Percentiles rank a stretch among this genome's conserved stretches.
Evolutionary conservation across 2,888 invertebrate species (phyloP).

Genomic region (Drosophila lutescens): DNA sequence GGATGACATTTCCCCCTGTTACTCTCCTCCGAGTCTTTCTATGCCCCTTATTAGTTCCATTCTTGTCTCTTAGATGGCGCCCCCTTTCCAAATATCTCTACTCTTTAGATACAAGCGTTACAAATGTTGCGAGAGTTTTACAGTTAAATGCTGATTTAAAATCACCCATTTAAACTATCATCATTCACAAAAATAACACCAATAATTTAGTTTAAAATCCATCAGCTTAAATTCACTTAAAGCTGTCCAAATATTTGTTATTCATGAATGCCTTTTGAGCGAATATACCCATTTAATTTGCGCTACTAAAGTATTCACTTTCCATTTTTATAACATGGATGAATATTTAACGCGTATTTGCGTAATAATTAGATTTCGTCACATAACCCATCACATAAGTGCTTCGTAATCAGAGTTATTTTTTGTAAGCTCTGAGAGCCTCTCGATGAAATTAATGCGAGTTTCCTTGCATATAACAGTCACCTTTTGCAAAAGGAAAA

Average conservation of each 20-base stretch:
- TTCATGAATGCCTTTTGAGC: not conserved
- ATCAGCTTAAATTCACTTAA: not conserved
- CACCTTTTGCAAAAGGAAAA: conserved; percentile 11
- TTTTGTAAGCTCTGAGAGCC: conserved; percentile 5
- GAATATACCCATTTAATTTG: not conserved
- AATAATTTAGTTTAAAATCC: not conserved
- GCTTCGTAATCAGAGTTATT: not conserved
- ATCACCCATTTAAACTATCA: too few species aligned
- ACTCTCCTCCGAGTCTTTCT: too few species aligned
- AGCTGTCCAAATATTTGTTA: not conserved
- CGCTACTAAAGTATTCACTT: not conserved
- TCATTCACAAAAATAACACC: too few species aligned
- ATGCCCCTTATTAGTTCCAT: too few species aligned
- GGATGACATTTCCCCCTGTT: too few species aligned
- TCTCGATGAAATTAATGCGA: conserved; percentile 5
- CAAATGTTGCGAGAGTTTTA: too few species aligned
- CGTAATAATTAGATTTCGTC: not conserved
- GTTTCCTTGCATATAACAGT: conserved; percentile 8
- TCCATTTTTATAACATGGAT: not conserved
- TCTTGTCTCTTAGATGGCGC: too few species aligned
- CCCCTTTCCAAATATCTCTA: too few species aligned
- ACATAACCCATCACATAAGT: not conserved
- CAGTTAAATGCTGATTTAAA: too few species aligned
- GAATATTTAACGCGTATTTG: conserved; percentile 4
- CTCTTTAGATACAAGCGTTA: too few species aligned